Evolutionary conservation across 2,888 invertebrate species (phyloP), one percentile per base, ranked within the genome.

Genomic region (Carabus problematicus): DNA sequence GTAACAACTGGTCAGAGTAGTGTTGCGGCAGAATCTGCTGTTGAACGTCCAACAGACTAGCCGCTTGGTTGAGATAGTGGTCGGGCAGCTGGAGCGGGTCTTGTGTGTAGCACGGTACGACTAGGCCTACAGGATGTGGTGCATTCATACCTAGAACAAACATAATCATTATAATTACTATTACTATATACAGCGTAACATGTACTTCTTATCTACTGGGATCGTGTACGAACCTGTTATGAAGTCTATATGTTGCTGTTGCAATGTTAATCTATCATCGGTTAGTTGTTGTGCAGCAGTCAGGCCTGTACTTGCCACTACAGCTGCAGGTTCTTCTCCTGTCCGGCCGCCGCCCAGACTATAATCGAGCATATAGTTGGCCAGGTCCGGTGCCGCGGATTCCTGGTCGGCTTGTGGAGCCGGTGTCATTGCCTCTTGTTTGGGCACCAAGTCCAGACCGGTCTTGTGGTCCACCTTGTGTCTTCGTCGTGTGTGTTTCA

Each of bases 401-500:
- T 61, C 61, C 19, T 14, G 16, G 18, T 61, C 61, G 3, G 8
- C 11, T n/a, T 61, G 19, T 45, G 49, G 67, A 3, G 60, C 67
- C 7, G 67, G 67, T 54, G 56, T 64, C 8, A 39, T 12, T 3
- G 45, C 73, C 43, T 75, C 73, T 61, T 75, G 75, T 16, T 72
- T 72, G 12, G 69, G 69, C 68, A 76, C 76, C 39, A 80, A 72
- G 61, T 75, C 74, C 45, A 77, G 75, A 12, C 80, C 80, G 1
- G 80, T 81, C 72, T 78, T 79, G 71, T 80, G 80, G 64, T 81
- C 80, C 4, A 80, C 80, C 75, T 80, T 86, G 74, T 87, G 87
- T 54, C 85, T 82, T 73, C 86, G 80, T 52, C 86, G 80, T 62
- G 86, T 80, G 75, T 88, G 88, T 75, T 88, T 88, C 72, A 81